Evolutionary conservation across 2,113 vertebrate species (phyloP).

Genomic region (Aix galericulata): DNA sequence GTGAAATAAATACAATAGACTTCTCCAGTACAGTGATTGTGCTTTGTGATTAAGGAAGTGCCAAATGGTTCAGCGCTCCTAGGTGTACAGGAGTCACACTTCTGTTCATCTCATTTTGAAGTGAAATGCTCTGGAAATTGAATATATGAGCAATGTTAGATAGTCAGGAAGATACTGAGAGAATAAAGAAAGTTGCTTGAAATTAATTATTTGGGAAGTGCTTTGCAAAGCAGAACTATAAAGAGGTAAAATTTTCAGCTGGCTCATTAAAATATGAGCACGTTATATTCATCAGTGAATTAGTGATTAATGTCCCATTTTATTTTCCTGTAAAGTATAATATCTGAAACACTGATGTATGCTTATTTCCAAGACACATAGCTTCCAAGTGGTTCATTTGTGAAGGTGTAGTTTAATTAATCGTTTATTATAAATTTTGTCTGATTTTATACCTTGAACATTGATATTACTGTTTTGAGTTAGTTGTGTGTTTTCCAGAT

Average conservation of each 20-base stretch:
- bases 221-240: constrained; percentile 41
- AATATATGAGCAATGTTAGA: constrained; percentile 21
- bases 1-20: neutral
- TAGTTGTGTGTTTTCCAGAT: neutral
- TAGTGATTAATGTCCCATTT: constrained; percentile 44
- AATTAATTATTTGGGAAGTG: constrained; percentile 58
- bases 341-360: neutral
- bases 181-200: constrained; percentile 51
- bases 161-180: constrained; percentile 24
- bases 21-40: neutral
- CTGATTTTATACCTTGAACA: neutral
- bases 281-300: constrained; percentile 21
- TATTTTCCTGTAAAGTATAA: constrained; percentile 16
- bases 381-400: neutral
- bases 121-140: constrained; percentile 60
- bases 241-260: constrained; percentile 37
- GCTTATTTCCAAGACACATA: neutral
- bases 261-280: constrained; percentile 27
- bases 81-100: constrained; percentile 1
- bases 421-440: neutral
- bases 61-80: constrained; percentile 17
- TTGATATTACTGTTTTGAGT: neutral
- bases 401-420: neutral
- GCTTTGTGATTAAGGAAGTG: constrained; percentile 33
- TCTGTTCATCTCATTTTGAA: constrained; percentile 37